Base-by-base conservation (phyloP, 2,113 vertebrate genomes). In the Callipepla californica region DNA sequence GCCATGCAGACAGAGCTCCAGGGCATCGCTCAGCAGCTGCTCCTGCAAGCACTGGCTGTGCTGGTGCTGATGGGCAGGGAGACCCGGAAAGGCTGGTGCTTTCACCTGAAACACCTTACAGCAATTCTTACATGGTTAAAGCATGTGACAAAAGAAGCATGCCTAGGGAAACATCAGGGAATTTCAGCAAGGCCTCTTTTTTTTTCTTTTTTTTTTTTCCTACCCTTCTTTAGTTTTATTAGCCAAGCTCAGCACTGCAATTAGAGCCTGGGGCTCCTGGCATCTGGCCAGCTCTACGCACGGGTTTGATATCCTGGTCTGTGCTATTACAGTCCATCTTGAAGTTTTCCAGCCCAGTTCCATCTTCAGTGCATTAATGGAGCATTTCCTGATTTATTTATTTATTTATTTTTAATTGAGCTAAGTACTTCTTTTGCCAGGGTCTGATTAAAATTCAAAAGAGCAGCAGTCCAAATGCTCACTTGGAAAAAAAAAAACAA, bases 201-300 rank as follows among this genome's bases (percentile, higher is more conserved):
- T 38, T 47, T 53, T 53, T 53, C 7, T 14, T 17, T 53, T 53
- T 28, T 53, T 36, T 28, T 53, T 53, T 53, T 48, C 59, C 19
- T 62, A 32, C 42, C 7, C 4, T 1, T 28, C 67, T 90, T 65
- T 50, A 48, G 23, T 82, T 87, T 18, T 53, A 9, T 74, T 53
- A 32, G 61, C 34, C 44, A 44, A 42, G 23, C 85, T 95, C 89
- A 81, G 67, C 28, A 14, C 79, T 92, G 83, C 76, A 79, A 92
- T 82, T 34, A 80, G 45, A 91, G 91, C 92, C 91, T 69, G 81
- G 38, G 42, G 67, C 75, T 96, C 55, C 72, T 92, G 94, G 96
- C 83, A 61, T 19, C 80, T 83, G 44, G 89, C 89, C 91, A 50
- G 78, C 78, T 55, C 16, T 91, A 85, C 87, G 93, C 79, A 82